Base-by-base conservation (phyloP, 2,888 invertebrate genomes). In the Aricia artaxerxes region DNA sequence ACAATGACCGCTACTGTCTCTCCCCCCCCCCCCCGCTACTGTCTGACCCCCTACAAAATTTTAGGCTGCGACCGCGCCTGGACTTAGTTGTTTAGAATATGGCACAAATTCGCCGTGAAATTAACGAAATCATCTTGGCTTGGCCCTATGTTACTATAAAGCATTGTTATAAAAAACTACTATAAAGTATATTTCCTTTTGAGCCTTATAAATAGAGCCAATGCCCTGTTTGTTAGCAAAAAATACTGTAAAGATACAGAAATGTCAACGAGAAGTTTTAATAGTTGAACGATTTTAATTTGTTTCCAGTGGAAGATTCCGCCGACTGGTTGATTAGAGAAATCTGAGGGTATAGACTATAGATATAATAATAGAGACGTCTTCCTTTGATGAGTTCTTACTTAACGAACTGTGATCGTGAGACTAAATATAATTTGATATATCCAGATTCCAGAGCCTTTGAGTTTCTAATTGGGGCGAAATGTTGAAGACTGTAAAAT, bases 341-440 rank as follows among this genome's bases (percentile, higher is more conserved):
- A 76, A 75, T 75, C 75, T 31, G 49, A 76, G 75, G 35, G 49
- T 35, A 49, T 53, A 1, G 53, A 53, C 24, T 24, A 24, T 24
- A 24, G 24, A 24, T 24, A 24, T 38, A 53, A 76, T 76, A 76
- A 76, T 76, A 57, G 76, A 31, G 76, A 53, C 53, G 35, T 76
- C 53, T 16, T 76, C 53, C 76, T 76, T 76, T 76, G 76, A 76
- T 53, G 53, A 76, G 75, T 49, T 53, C 49, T 13, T 31, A 57
- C 76, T 49, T 76, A 76, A 76, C 76, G 76, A 76, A 76, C 53
- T 35, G 53, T 38, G 76, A 53, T 76, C 78, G 69, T 75, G 60
- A 77, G 78, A 53, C 73, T 35, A 57, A 49, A 72, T 35, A 72
- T 80, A 73, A 80, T 78, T 75, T 64, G 73, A 73, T 79, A 69